phyloP scores from a whole-genome alignment of 2,113 vertebrate species.

The Hoplias malabaricus region DNA sequence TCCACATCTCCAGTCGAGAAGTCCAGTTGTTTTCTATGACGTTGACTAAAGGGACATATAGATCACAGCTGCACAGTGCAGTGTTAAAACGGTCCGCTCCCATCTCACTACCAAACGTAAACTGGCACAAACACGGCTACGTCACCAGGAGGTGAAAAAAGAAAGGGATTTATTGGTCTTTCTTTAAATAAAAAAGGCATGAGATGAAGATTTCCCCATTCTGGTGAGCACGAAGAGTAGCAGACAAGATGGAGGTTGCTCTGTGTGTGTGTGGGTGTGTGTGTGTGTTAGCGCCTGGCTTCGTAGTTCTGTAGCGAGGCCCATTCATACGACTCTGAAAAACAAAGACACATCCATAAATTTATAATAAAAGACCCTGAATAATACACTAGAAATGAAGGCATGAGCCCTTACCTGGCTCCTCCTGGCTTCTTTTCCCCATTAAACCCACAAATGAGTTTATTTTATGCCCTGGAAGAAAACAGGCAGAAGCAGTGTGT shows the following conservation, averaged over 20 bases:
- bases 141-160: constrained; percentile 64
- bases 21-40: constrained; percentile 53
- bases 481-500: neutral
- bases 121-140: constrained; percentile 59
- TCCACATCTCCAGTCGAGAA: constrained; percentile 54
- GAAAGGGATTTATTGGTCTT: constrained; percentile 70
- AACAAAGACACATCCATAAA: neutral
- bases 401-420: constrained; percentile 77
- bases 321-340: constrained; percentile 84
- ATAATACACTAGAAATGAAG: neutral
- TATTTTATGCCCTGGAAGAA: constrained; percentile 89
- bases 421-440: constrained; percentile 93
- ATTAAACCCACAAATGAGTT: constrained; percentile 97
- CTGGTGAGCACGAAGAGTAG: constrained; percentile 55
- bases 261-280: no score
- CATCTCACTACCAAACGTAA: constrained; percentile 44
- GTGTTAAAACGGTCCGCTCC: constrained; percentile 14
- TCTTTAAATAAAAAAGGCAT: constrained; percentile 60
- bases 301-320: constrained; percentile 81
- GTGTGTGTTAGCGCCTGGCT: constrained; percentile 80
- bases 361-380: neutral
- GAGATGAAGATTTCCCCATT: constrained; percentile 57
- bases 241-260: constrained; percentile 21
- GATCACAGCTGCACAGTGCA: constrained; percentile 36
- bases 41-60: constrained; percentile 42